Evolutionary conservation across 2,113 vertebrate genomes (phyloP), one percentile per base, ranked within the genome.

Genomic region (Tachuris rubrigastra): DNA sequence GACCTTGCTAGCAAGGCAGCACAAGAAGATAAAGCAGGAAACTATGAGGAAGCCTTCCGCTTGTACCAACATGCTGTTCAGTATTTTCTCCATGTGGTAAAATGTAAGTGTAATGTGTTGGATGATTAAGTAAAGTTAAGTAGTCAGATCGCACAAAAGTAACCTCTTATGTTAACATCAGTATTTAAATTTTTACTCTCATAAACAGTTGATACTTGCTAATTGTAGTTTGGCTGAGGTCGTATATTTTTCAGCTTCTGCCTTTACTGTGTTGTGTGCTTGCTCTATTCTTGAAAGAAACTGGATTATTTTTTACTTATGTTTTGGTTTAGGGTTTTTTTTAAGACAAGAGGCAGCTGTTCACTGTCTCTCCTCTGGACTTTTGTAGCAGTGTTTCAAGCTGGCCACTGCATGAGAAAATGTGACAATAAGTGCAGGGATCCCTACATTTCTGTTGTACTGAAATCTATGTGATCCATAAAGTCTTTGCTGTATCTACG

Each of bases 41-140:
- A 99, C 96, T 99, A 98, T 65, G 99, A 99, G 74, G 99, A 99
- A 95, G 99, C 99, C 58, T 98, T 99, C 55, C 98, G 87, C 8
- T 98, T 99, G 74, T 99, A 99, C 96, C 98, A 99, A 23, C 98
- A 99, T 10, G 98, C 99, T 60, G 99, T 99, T 83, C 99, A 99
- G 96, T 99, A 99, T 97, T 99, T 99, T 95, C 97, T 99, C 58
- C 99, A 99, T 44, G 98, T 99, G 71, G 47, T 99, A 86, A 99
- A 99, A 98, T 99, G 99, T 99, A 98, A 98, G 99, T 93, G 37
- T 46, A 28, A 8, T 12, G 22, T 6, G 19, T 23, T 67, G 82
- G 47, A 6, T 81, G 21, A 39, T 65, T 42, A 68, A 41, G 11
- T 53, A 28, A n/a, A 35, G 33, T 92, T 89, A 90, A 55, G 83